A percentile compares a stretch with the other conserved stretches of the same genome.
These are phyloP conservation scores for Apamea epomidion DNA, from an alignment of 2,888 invertebrate genomes.

Conservation along the genomic window DNA sequence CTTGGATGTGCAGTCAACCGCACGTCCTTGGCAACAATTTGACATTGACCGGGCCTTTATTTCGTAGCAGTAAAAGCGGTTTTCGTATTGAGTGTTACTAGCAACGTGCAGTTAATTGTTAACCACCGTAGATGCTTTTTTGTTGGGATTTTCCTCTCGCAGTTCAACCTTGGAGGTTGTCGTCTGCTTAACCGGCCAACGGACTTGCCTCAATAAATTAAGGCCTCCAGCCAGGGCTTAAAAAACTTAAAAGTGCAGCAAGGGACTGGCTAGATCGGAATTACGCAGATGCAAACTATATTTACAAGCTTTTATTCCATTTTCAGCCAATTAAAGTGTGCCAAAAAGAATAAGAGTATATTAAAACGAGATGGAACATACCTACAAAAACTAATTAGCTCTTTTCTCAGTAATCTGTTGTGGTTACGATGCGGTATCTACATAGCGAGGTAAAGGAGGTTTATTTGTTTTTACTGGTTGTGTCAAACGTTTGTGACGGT, in stretches of 20 bases:
- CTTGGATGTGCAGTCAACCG: neutral
- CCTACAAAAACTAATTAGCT: conserved; percentile 1
- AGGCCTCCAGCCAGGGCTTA: no score
- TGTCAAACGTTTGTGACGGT: conserved; percentile 5
- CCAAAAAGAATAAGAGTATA: neutral
- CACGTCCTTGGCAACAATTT: neutral
- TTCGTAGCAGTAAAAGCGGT: neutral
- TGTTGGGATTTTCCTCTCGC: no score
- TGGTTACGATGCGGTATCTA: conserved; percentile 2
- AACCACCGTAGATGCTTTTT: neutral
- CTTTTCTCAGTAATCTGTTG: neutral
- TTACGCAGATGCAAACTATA: neutral
- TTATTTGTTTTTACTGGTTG: conserved; percentile 15
- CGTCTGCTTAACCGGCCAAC: no score
- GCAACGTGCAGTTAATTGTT: neutral
- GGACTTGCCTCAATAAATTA: no score
- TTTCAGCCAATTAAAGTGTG: neutral
- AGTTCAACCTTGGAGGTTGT: neutral
- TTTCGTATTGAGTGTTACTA: neutral
- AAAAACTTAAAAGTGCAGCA: no score
- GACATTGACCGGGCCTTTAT: neutral
- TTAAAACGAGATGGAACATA: neutral
- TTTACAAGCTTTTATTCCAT: conserved; percentile 1
- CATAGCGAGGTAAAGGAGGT: neutral
- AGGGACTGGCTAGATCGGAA: no score